phyloP scores from a whole-genome alignment of 2,888 invertebrate species.

The Spisula subtruncata region DNA sequence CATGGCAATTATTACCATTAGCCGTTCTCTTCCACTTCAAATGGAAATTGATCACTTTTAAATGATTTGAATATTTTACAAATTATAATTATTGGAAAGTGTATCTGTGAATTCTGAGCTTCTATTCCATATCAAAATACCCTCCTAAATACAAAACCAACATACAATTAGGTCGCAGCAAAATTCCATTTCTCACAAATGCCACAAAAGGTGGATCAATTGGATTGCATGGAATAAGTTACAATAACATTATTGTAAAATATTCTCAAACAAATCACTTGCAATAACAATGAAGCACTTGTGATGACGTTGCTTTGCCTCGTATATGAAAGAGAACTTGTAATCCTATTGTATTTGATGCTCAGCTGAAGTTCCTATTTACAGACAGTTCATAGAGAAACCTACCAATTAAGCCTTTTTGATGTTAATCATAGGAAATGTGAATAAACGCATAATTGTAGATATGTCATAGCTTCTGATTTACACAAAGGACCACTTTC shows the following conservation, averaged over 20 bases:
- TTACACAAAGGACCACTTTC: too few species aligned
- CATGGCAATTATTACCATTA: too few species aligned
- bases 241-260: neutral
- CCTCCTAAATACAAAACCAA: neutral
- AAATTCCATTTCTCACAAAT: slow-evolving; percentile 12
- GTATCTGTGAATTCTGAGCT: neutral
- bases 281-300: neutral
- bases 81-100: neutral
- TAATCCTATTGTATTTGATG: neutral
- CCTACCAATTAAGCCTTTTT: neutral
- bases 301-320: neutral
- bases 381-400: neutral
- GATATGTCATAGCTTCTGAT: neutral
- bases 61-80: slow-evolving; percentile 3
- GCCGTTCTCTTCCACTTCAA: too few species aligned
- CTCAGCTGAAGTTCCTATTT: too few species aligned
- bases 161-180: neutral
- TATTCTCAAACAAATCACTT: neutral
- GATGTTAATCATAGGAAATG: neutral
- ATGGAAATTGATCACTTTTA: neutral
- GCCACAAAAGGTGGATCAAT: neutral
- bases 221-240: neutral
- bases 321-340: neutral
- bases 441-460: neutral
- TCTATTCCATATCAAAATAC: neutral